A percentile compares a stretch with the other conserved stretches of the same genome.
Evolutionary conservation across 1,140 invertebrate species (phyloP).

Genomic region (Mizuhopecten yessoensis): DNA sequence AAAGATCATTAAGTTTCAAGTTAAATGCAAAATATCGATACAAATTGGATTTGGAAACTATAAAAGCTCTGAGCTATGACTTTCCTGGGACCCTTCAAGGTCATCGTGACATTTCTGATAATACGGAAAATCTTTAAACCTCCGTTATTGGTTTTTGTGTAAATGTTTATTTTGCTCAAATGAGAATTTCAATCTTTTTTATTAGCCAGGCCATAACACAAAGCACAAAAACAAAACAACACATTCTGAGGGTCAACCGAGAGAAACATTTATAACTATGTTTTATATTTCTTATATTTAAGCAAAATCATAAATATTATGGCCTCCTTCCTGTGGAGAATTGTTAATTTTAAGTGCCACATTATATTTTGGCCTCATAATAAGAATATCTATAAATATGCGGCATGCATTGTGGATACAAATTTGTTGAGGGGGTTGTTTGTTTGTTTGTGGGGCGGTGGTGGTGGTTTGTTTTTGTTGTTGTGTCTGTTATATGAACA

Average conservation of each 20-base stretch:
- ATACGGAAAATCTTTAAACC: neutral
- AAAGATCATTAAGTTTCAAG: neutral
- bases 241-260: neutral
- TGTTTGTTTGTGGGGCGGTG: too few species aligned
- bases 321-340: neutral
- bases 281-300: neutral
- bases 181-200: neutral
- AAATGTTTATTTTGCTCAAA: neutral
- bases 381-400: too few species aligned
- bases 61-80: neutral
- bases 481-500: too few species aligned
- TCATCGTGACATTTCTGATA: neutral
- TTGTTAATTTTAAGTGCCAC: too few species aligned
- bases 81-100: slow-evolving; percentile 16
- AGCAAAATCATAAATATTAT: neutral
- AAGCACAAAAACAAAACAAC: neutral
- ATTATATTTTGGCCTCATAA: too few species aligned
- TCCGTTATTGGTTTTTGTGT: neutral
- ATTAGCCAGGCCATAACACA: neutral
- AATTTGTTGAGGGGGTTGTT: too few species aligned
- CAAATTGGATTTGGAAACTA: neutral
- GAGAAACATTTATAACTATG: neutral
- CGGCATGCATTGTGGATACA: too few species aligned
- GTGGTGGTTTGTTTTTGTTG: too few species aligned
- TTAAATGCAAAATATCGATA: neutral